Base-by-base conservation (phyloP, 2,797 vertebrate species). In the Parauchenoglanis ngamensis region DNA sequence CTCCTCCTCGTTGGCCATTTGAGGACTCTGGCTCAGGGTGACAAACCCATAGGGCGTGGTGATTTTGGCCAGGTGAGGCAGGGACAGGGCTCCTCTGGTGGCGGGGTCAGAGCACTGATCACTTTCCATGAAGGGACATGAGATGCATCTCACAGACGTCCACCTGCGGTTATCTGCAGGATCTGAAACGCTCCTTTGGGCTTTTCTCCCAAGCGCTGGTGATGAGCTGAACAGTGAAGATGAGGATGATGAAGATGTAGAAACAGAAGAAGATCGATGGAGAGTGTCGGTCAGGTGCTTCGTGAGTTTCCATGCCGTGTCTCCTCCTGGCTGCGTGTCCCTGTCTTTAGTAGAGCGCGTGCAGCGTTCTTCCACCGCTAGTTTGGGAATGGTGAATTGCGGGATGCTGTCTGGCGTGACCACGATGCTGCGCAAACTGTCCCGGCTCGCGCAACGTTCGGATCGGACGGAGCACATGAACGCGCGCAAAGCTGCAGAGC, bases 31-130 rank as follows among this genome's bases (percentile, higher is more conserved):
- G 81, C 95, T 95, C 84, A 97, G 70, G 0, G 94, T 94, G 21
- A 97, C 67, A 88, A 98, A 97, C 40, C 95, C 95, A 0, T 96
- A 96, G 0, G 95, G 93, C 4, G 95, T 96, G 90, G 95, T 96
- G 91, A 96, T 93, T 92, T 97, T 98, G 89, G 95, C 84, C 1
- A 97, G 94, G 79, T 97, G 95, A 0, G 95, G 94, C 83, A 97
- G 92, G 84, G 96, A 97, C 21, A 97, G 90, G 0, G 96, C 95
- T 1, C 96, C 95, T 86, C 91, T 93, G 4, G 94, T 96, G 84
- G 90, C 92, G 0, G 95, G 95, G 61, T 97, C 96, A 21, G 94
- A 94, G 8, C 92, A 94, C 86, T 94, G 92, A 86, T 94, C 93
- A 49, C 87, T 89, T 19, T 92, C 92, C 52, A 35, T 21, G 52